These are phyloP conservation scores for Argentina silus DNA, from an alignment of 2,797 vertebrate genomes.

Conservation along the genomic window DNA sequence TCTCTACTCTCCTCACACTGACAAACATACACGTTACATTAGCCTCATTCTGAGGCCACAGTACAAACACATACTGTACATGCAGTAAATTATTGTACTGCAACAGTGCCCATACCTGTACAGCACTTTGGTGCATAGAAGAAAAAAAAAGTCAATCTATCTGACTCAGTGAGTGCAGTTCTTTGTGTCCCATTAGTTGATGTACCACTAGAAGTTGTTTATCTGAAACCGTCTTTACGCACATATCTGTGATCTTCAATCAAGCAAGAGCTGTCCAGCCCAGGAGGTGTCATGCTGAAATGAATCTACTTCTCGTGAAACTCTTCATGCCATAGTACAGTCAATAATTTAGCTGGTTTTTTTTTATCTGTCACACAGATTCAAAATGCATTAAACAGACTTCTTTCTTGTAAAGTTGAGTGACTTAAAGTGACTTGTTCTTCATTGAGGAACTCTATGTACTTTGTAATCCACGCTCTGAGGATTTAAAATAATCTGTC, in stretches of 20 bases:
- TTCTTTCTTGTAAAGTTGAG: no score
- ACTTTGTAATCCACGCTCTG: no score
- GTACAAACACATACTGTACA: not conserved
- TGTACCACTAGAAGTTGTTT: not conserved
- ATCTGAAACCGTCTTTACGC: not conserved
- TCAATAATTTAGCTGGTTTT: not conserved
- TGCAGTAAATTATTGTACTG: not conserved
- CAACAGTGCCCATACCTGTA: not conserved
- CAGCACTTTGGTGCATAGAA: not conserved
- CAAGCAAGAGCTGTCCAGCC: not conserved
- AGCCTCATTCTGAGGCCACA: not conserved
- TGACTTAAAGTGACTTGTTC: no score
- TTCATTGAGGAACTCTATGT: no score
- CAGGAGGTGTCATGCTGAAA: not conserved
- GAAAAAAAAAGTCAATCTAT: no score
- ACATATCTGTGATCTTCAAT: not conserved
- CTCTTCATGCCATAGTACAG: not conserved
- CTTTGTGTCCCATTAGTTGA: not conserved
- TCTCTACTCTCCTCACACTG: conserved; percentile 4
- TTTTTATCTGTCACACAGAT: not conserved
- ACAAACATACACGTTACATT: not conserved
- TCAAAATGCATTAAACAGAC: no score
- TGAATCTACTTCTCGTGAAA: not conserved
- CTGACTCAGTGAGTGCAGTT: not conserved
- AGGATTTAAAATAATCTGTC: not conserved